phyloP scores from a whole-genome alignment of 1,140 invertebrate species.

The Doryteuthis pealeii region DNA sequence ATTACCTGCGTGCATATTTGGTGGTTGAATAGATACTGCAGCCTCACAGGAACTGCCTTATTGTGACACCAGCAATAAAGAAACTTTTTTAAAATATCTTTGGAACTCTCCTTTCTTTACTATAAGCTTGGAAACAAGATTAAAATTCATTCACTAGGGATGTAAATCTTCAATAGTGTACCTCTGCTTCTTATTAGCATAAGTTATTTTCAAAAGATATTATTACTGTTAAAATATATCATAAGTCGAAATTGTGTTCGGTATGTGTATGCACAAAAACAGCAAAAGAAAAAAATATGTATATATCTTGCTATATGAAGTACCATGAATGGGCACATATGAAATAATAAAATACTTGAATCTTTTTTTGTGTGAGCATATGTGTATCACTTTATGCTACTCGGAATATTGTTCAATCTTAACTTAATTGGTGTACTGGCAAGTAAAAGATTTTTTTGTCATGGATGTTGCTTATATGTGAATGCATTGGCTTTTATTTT shows the following conservation, averaged over 20 bases:
- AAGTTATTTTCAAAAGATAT: neutral
- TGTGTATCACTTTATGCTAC: neutral
- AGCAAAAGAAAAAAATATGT: neutral
- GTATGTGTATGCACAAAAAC: neutral
- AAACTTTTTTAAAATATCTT: neutral
- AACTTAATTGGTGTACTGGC: too few species aligned
- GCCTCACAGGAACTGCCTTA: neutral
- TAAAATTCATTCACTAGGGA: neutral
- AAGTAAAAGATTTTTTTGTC: too few species aligned
- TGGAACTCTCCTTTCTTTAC: neutral
- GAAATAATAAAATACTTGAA: slow-evolving; percentile 1
- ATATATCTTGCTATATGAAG: neutral
- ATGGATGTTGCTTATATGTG: too few species aligned
- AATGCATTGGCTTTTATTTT: too few species aligned
- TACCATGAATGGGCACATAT: neutral
- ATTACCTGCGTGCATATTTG: neutral
- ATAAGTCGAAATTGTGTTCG: neutral
- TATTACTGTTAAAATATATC: neutral
- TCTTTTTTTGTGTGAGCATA: neutral
- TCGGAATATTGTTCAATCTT: too few species aligned
- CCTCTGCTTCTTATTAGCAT: neutral
- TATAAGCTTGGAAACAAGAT: neutral
- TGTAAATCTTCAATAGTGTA: neutral
- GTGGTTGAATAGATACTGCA: neutral
- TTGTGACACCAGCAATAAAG: neutral